These are phyloP conservation scores for Psilanteris sp. DNA, from an alignment of 1,140 invertebrate genomes.

Conservation along the genomic window DNA sequence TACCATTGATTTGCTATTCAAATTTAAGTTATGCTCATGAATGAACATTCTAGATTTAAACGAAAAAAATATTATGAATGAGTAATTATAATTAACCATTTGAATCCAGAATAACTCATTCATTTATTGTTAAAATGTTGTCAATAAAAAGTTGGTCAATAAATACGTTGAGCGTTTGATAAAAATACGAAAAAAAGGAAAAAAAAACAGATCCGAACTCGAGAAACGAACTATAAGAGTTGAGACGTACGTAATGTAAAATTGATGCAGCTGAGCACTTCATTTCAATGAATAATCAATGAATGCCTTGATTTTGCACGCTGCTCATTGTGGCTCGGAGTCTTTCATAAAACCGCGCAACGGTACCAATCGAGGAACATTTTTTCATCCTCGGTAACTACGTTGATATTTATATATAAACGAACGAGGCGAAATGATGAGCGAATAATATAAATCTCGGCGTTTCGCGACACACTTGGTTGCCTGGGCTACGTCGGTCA, in stretches of 20 bases:
- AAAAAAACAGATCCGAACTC: too few species aligned
- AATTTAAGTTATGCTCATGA: too few species aligned
- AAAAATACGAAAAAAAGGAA: too few species aligned
- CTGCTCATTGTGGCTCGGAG: conserved; percentile 1
- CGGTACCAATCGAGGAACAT: neutral
- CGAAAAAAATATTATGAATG: too few species aligned
- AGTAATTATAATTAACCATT: too few species aligned
- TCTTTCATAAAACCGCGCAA: conserved; percentile 7
- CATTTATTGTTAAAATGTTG: too few species aligned
- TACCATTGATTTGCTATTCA: too few species aligned
- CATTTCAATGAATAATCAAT: conserved; percentile 21
- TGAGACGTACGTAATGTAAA: neutral
- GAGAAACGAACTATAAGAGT: too few species aligned
- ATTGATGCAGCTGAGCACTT: conserved; percentile 1
- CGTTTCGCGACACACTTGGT: conserved; percentile 2
- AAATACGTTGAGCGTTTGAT: too few species aligned
- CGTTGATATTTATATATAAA: neutral
- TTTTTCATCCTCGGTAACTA: neutral
- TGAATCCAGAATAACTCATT: too few species aligned
- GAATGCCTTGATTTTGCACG: conserved; percentile 2
- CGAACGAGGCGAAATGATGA: conserved; percentile 5
- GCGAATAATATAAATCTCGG: neutral
- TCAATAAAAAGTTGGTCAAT: too few species aligned
- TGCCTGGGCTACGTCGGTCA: neutral
- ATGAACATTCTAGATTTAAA: too few species aligned